Evolutionary conservation across 2,888 invertebrate genomes (phyloP).

Genomic region (Rambutsinella grinnellia): DNA sequence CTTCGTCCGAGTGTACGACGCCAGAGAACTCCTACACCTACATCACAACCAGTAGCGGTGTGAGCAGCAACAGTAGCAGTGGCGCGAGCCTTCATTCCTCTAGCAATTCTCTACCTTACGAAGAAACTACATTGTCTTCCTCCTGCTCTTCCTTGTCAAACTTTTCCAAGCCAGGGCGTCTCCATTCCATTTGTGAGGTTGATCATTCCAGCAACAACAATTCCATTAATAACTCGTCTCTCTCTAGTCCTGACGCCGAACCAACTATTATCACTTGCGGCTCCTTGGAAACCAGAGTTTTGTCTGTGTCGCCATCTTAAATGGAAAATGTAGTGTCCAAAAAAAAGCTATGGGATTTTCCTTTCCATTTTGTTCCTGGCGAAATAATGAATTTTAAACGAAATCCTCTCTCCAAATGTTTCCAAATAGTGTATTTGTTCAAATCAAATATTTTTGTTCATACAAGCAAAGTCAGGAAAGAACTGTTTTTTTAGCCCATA

Average conservation of each 20-base stretch:
- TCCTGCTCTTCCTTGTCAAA: conserved; percentile 65
- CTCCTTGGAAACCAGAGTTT: conserved; percentile 54
- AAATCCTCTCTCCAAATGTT: no score
- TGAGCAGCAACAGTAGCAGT: conserved; percentile 58
- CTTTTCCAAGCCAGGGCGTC: conserved; percentile 65
- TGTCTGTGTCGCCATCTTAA: conserved; percentile 60
- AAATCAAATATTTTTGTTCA: no score
- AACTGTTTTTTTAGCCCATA: not conserved
- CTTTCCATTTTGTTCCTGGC: no score
- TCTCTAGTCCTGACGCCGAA: conserved; percentile 65
- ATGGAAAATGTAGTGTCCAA: conserved; percentile 2
- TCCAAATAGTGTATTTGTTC: no score
- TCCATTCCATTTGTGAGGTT: conserved; percentile 66
- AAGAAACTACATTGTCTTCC: conserved; percentile 64
- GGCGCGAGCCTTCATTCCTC: conserved; percentile 60
- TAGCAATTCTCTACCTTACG: conserved; percentile 58
- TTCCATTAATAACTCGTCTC: conserved; percentile 65
- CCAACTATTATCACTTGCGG: conserved; percentile 60
- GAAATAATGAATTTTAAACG: no score
- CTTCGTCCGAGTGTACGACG: conserved; percentile 75
- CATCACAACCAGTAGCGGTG: conserved; percentile 47
- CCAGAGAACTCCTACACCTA: conserved; percentile 71
- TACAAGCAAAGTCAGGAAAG: not conserved
- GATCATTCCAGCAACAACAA: conserved; percentile 66
- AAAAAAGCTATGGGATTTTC: no score